A percentile compares a stretch with the other conserved stretches of the same genome.
Evolutionary conservation across 2,888 invertebrate species (phyloP).

Genomic region (Lissonota sp.): DNA sequence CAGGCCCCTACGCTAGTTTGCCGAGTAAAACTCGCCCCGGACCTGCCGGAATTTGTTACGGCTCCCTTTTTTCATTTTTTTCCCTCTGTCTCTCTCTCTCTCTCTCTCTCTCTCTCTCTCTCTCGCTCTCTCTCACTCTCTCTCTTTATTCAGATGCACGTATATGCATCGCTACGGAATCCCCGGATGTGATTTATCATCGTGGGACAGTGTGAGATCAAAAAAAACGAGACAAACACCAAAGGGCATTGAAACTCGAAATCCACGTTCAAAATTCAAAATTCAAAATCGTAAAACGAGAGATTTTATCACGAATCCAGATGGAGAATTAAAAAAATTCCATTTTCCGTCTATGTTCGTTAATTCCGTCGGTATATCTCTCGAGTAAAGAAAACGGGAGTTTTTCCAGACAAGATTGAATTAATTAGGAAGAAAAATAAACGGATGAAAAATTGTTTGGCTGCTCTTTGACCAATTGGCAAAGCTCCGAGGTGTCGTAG

Average conservation of each 20-base stretch:
- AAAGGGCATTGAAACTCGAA: constrained; percentile 35
- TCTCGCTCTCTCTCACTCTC: constrained; percentile 32
- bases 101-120: constrained; percentile 17
- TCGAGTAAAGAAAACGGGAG: too few relatives aligned
- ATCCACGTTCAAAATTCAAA: constrained; percentile 35
- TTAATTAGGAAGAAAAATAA: background rate
- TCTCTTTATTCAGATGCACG: constrained; percentile 4
- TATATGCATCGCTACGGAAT: constrained; percentile 9
- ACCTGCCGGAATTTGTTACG: constrained; percentile 60
- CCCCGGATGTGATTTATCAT: constrained; percentile 55
- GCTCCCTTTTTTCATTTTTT: constrained; percentile 37
- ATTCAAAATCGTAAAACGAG: background rate
- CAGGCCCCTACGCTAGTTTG: constrained; percentile 42
- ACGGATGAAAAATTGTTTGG: background rate
- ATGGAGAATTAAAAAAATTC: too few relatives aligned
- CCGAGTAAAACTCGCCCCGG: constrained; percentile 52
- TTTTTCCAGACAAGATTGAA: too few relatives aligned
- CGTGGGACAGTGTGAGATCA: constrained; percentile 48
- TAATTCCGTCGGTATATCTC: too few relatives aligned
- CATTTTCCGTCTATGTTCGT: too few relatives aligned
- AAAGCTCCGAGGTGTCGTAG: constrained; percentile 22
- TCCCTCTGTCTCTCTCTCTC: constrained; percentile 20
- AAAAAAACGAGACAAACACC: constrained; percentile 14
- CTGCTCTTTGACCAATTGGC: constrained; percentile 57
- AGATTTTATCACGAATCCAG: constrained; percentile 12